phyloP scores from a whole-genome alignment of 2,113 vertebrate species.

The Gopherus flavomarginatus region DNA sequence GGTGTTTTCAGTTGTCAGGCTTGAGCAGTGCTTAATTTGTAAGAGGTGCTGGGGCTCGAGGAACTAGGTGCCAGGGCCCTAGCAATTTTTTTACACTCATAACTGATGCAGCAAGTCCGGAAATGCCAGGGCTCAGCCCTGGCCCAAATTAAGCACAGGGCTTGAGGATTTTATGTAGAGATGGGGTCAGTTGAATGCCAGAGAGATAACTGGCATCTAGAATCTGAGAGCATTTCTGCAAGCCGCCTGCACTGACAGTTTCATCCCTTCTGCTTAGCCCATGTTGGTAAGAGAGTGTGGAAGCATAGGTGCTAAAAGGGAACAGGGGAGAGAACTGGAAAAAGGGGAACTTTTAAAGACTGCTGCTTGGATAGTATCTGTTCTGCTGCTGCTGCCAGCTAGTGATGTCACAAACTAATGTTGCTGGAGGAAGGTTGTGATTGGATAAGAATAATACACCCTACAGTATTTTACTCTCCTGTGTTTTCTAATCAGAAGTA shows the following conservation, averaged over 20 bases:
- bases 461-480: background rate
- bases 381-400: accelerated
- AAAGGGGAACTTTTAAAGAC: background rate
- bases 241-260: background rate
- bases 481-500: background rate
- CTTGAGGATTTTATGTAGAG: background rate
- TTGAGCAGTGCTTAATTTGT: background rate
- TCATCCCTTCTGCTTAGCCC: background rate
- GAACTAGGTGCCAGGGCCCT: too few species aligned
- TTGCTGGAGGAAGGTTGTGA: background rate
- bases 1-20: background rate
- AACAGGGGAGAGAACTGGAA: background rate
- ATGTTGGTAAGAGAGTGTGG: background rate
- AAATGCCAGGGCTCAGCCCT: background rate
- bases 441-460: background rate
- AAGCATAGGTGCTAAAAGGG: background rate
- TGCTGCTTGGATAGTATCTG: background rate
- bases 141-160: too few species aligned
- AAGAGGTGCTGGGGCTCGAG: too few species aligned
- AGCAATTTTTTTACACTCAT: too few species aligned
- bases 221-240: background rate
- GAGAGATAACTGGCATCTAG: background rate
- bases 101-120: too few species aligned
- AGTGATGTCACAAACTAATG: accelerated
- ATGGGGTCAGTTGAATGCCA: background rate